Conservation (phyloP, 2,888 invertebrate species). For the Oscheius sp. region DNA sequence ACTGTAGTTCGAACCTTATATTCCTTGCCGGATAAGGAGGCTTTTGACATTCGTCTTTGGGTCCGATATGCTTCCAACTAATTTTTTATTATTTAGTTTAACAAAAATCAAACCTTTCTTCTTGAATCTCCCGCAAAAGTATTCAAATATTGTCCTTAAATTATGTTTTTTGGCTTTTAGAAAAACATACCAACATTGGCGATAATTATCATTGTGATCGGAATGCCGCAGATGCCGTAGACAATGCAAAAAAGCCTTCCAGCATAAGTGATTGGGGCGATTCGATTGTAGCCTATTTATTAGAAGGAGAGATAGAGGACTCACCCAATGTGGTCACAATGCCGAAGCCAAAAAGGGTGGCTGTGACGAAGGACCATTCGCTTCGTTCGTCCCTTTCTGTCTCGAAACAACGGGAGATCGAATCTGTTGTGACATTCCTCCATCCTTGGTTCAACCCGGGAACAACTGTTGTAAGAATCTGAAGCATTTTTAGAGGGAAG, state of each 20-base stretch:
- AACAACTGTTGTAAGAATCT: constrained; percentile 36
- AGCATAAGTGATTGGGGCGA: constrained; percentile 66
- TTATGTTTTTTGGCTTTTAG: no score
- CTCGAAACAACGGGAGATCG: constrained; percentile 44
- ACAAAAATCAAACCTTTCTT: constrained; percentile 44
- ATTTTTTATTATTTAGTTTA: no score
- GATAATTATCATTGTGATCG: constrained; percentile 69
- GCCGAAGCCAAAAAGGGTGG: constrained; percentile 69
- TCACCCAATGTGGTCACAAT: constrained; percentile 68
- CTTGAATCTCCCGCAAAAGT: constrained; percentile 65
- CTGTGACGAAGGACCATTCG: constrained; percentile 67
- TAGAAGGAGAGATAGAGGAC: no score
- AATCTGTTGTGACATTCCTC: constrained; percentile 27
- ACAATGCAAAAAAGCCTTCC: constrained; percentile 67
- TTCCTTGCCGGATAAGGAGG: constrained; percentile 56
- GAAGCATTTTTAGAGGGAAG: not conserved
- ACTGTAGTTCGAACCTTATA: constrained; percentile 31
- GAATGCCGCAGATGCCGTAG: constrained; percentile 68
- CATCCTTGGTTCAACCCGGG: constrained; percentile 16
- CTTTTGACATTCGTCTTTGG: constrained; percentile 56
- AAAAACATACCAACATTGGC: constrained; percentile 69
- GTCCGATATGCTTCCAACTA: constrained; percentile 63
- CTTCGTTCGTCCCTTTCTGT: constrained; percentile 51
- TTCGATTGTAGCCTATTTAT: constrained; percentile 69
- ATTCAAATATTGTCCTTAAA: constrained; percentile 68